Evolutionary conservation across 2,113 vertebrate species (phyloP).

Genomic region (Rousettus leschenaultii): DNA sequence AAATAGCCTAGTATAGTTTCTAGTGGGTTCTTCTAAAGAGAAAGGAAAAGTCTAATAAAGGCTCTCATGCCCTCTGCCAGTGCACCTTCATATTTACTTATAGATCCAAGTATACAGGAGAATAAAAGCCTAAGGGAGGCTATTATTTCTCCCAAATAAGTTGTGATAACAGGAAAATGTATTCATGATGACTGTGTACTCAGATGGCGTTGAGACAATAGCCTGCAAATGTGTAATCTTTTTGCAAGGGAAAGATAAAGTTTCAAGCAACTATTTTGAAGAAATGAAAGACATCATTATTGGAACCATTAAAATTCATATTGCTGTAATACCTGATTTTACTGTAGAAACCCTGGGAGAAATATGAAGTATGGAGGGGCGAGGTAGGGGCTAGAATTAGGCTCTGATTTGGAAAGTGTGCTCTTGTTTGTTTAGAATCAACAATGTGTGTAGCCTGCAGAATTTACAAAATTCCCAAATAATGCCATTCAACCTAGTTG

Average conservation of each 20-base stretch:
- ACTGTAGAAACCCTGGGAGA: background rate
- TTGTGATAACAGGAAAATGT: background rate
- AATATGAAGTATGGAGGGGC: background rate
- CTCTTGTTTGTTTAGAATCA: slow-evolving; percentile 5
- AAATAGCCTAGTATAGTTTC: background rate
- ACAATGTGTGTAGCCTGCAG: background rate
- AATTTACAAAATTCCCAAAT: slow-evolving; percentile 18
- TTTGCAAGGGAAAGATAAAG: background rate
- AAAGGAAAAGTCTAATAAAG: background rate
- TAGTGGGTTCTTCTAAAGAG: background rate
- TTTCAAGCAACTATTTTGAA: background rate
- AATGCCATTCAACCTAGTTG: background rate
- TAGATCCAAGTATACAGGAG: background rate
- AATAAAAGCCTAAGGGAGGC: background rate
- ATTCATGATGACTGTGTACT: background rate
- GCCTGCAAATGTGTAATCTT: background rate
- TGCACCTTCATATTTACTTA: background rate
- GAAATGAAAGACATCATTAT: background rate
- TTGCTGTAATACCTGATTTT: background rate
- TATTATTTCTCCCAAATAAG: background rate
- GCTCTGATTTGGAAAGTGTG: background rate
- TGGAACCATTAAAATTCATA: background rate
- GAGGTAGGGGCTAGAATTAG: background rate
- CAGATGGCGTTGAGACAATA: background rate
- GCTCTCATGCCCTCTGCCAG: background rate